Evolutionary conservation across 2,888 invertebrate genomes (phyloP), one percentile per base, ranked within the genome.

Genomic region (Trichacis sp.): DNA sequence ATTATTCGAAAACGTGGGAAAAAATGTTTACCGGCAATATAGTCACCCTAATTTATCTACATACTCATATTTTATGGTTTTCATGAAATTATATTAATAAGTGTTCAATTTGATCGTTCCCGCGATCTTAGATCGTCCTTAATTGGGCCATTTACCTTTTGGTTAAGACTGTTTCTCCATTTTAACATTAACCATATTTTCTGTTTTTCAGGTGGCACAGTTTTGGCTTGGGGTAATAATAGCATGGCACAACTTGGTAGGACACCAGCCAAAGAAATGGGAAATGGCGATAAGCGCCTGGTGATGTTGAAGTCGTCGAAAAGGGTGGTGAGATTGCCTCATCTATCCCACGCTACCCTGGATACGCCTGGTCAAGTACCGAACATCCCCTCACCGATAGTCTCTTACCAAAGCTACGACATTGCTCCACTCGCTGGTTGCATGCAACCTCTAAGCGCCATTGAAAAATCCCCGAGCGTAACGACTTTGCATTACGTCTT

Each of bases 141-240:
- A n/a, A n/a, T n/a, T n/a, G n/a, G n/a, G n/a, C n/a, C n/a, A n/a
- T n/a, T n/a, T n/a, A n/a, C n/a, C n/a, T n/a, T n/a, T n/a, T n/a
- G n/a, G n/a, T n/a, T n/a, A n/a, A n/a, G n/a, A n/a, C n/a, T n/a
- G n/a, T n/a, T n/a, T n/a, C n/a, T n/a, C n/a, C n/a, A n/a, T n/a
- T n/a, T n/a, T n/a, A n/a, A n/a, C n/a, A n/a, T n/a, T n/a, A n/a
- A n/a, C n/a, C n/a, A n/a, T n/a, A n/a, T n/a, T 47, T 46, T 52
- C 2, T 33, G 46, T 49, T 24, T 57, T 71, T 18, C 40, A 75
- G 81, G 82, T 51, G 92, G 92, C 18, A 88, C 88, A 71, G 85
- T 94, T 24, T 90, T 90, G 81, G 91, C 91, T 6, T 93, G 94
- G 88, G 95, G 94, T 17, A 92, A 90, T 71, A 90, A 91, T 69